Conservation (phyloP, 2,797 vertebrate species). For the Neopelma chrysocephalum region DNA sequence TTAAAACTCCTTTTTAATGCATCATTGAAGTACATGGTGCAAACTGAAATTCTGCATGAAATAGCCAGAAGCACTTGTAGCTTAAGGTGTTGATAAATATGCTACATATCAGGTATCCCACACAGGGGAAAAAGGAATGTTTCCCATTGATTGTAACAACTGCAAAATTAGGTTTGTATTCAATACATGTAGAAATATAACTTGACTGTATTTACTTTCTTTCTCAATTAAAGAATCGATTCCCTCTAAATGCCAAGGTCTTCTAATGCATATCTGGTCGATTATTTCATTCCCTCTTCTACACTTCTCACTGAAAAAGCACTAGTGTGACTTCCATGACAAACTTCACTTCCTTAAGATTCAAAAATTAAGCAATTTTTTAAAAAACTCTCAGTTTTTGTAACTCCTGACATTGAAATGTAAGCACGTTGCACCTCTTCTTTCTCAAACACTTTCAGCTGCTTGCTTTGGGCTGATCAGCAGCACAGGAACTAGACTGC, state of each 20-base stretch:
- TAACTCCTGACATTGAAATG: neutral
- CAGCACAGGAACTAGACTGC: neutral
- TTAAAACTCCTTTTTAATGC: neutral
- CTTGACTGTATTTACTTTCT: neutral
- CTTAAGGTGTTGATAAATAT: neutral
- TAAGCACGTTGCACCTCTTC: neutral
- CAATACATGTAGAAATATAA: neutral
- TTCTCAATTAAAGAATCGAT: neutral
- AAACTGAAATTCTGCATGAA: neutral
- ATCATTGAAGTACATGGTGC: accelerated
- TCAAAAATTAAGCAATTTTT: neutral
- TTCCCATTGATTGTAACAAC: neutral
- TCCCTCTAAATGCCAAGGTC: neutral
- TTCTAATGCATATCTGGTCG: neutral
- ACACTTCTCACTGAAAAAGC: neutral
- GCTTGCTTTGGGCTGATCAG: neutral
- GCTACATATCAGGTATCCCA: neutral
- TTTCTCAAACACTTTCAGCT: neutral
- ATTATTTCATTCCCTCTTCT: neutral
- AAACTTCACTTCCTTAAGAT: neutral
- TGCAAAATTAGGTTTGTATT: neutral
- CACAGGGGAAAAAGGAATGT: neutral
- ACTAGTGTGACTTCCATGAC: neutral
- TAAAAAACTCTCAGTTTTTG: neutral
- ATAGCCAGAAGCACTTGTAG: neutral